Conservation (phyloP, 2,113 vertebrate species). For the Ciconia stormi region DNA sequence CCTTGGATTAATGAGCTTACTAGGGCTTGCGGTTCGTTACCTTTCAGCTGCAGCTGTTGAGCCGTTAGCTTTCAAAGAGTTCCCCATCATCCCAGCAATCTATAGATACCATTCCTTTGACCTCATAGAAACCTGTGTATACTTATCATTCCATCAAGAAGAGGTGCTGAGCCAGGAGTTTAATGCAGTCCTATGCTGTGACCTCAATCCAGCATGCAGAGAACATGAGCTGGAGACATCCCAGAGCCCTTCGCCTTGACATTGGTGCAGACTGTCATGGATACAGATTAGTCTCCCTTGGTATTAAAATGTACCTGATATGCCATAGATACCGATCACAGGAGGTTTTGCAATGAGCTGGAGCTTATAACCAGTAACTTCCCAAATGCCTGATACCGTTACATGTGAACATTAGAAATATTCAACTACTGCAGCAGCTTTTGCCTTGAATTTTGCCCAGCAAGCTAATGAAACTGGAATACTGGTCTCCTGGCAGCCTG, state of each 20-base stretch:
- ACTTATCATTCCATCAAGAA: neutral
- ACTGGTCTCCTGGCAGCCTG: neutral
- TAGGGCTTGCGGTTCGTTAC: neutral
- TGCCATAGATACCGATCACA: fast-evolving
- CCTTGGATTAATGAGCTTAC: neutral
- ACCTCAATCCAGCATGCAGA: neutral
- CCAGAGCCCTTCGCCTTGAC: neutral
- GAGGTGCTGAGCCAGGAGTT: neutral
- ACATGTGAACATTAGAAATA: neutral
- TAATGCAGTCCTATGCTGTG: neutral
- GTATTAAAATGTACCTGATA: neutral
- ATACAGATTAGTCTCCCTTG: neutral
- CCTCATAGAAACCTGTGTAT: neutral
- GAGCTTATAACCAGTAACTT: neutral
- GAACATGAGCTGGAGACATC: neutral
- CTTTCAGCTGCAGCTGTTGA: neutral
- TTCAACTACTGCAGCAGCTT: neutral
- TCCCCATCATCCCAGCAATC: neutral
- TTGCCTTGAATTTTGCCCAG: neutral
- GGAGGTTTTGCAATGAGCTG: neutral
- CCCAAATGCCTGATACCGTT: fast-evolving
- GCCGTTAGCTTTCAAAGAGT: neutral
- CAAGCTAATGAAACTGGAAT: neutral
- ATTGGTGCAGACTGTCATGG: neutral
- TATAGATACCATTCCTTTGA: neutral